phyloP scores from a whole-genome alignment of 2,797 vertebrate genomes.

The Spatula versicolor region DNA sequence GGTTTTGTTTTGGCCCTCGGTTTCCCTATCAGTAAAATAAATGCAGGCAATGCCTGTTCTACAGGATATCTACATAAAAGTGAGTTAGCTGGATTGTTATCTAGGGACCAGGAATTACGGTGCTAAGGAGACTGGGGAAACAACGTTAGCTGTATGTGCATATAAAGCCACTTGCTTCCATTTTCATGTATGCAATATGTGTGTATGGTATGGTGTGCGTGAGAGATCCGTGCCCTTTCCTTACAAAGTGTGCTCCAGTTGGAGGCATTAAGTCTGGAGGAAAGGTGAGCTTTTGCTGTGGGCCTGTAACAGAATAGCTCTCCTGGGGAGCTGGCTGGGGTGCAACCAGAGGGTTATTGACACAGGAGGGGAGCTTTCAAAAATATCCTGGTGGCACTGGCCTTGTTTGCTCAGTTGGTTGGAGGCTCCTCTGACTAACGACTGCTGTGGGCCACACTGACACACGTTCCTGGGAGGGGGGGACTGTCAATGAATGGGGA shows the following conservation, averaged over 20 bases:
- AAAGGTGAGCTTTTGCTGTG: background rate
- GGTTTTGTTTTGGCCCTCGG: background rate
- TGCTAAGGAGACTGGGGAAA: background rate
- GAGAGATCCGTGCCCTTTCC: background rate
- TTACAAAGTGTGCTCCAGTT: background rate
- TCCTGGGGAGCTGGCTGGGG: background rate
- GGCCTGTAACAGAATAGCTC: background rate
- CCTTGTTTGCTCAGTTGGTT: background rate
- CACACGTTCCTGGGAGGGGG: accelerated
- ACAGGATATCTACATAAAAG: background rate
- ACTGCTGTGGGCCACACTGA: background rate
- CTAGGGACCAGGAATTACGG: background rate
- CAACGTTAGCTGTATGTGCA: background rate
- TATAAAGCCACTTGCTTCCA: background rate
- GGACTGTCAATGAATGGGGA: background rate
- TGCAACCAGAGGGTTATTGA: background rate
- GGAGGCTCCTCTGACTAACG: background rate
- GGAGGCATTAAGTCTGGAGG: background rate
- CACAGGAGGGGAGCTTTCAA: background rate
- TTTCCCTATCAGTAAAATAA: background rate
- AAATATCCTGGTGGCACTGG: background rate
- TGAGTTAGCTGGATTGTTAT: background rate
- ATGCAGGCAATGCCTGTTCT: background rate
- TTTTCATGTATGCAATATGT: background rate
- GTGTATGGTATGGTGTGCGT: background rate